A percentile compares a stretch with the other conserved stretches of the same genome.
Evolutionary conservation across 2,113 vertebrate genomes (phyloP).

Genomic region (Trachemys scripta): DNA sequence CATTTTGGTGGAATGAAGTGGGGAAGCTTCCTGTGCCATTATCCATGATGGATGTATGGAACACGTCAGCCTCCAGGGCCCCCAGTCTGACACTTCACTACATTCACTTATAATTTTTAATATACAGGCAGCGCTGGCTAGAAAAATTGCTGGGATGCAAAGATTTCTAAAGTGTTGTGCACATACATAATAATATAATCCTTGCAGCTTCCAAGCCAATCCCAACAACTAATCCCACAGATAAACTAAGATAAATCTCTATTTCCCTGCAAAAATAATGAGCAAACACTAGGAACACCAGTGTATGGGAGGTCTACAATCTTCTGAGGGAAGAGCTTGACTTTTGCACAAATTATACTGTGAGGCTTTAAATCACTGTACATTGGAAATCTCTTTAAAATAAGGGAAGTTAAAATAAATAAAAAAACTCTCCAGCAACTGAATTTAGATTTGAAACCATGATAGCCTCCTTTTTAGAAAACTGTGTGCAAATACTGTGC

Average conservation of each 20-base stretch:
- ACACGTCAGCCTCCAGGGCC: neutral
- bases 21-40: rapidly evolving
- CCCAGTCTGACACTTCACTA: rapidly evolving
- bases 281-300: conserved; percentile 66
- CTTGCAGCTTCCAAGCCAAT: conserved; percentile 61
- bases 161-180: conserved; percentile 45
- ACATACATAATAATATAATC: conserved; percentile 62
- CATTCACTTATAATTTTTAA: neutral
- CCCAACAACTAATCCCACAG: conserved; percentile 63
- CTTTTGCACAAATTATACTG: conserved; percentile 9
- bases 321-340: conserved; percentile 12
- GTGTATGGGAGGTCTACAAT: conserved; percentile 1
- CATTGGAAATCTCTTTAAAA: conserved; percentile 12
- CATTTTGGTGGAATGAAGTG: rapidly evolving
- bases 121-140: rapidly evolving
- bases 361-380: neutral
- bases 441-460: neutral
- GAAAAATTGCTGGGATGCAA: neutral
- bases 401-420: neutral
- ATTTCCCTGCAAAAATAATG: conserved; percentile 64
- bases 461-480: neutral
- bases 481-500: neutral
- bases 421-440: neutral
- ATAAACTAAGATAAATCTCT: conserved; percentile 71
- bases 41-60: rapidly evolving